A percentile compares a stretch with the other conserved stretches of the same genome.
phyloP scores from a whole-genome alignment of 2,888 invertebrate species.

The Scaeva pyrastri region DNA sequence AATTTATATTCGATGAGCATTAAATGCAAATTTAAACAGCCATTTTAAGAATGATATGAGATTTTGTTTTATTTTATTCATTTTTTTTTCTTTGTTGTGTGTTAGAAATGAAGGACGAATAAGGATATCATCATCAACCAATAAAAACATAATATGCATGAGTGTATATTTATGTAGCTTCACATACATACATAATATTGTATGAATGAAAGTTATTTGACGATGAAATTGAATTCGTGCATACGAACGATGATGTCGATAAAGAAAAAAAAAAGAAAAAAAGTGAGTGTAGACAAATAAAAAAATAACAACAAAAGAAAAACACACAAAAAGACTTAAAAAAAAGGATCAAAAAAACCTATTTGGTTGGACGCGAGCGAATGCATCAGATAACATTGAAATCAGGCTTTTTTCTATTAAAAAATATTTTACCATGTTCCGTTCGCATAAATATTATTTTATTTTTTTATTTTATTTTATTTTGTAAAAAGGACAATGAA shows the following conservation, averaged over 20 bases:
- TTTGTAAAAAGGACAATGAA: conserved; percentile 50
- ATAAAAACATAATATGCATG: conserved; percentile 55
- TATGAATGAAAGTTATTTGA: conserved; percentile 74
- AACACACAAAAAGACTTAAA: background rate
- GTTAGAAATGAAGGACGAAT: conserved; percentile 15
- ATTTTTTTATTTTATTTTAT: background rate
- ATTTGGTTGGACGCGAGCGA: conserved; percentile 61
- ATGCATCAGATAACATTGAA: conserved; percentile 72
- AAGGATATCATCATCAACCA: conserved; percentile 69
- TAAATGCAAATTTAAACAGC: conserved; percentile 75
- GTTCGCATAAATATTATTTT: conserved; percentile 5
- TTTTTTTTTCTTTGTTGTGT: no score
- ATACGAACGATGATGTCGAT: background rate
- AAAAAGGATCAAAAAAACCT: conserved; percentile 58
- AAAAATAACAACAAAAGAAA: background rate
- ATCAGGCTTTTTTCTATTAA: conserved; percentile 50
- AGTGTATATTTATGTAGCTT: background rate
- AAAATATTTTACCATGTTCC: conserved; percentile 21
- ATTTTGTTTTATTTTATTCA: conserved; percentile 22
- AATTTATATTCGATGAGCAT: conserved; percentile 44
- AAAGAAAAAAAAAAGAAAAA: background rate
- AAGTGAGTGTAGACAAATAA: conserved; percentile 8
- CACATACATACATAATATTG: no score
- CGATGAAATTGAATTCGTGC: conserved; percentile 74
- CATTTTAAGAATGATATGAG: conserved; percentile 63